Evolutionary conservation across 2,797 vertebrate genomes (phyloP).

Genomic region (Cyprinella venusta): DNA sequence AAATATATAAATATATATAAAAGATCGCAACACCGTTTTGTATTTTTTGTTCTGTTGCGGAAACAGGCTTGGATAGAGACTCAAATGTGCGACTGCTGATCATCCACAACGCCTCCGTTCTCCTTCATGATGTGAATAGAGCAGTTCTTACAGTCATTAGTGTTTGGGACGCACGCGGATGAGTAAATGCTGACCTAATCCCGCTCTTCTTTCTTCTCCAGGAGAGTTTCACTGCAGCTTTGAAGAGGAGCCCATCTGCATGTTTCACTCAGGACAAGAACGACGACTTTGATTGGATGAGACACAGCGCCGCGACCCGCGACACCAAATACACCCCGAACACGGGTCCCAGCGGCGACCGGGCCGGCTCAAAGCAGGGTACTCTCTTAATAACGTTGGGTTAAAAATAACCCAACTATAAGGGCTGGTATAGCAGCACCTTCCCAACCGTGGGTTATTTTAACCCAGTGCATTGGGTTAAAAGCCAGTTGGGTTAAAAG

Average conservation of each 20-base stretch:
- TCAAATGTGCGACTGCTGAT: background rate
- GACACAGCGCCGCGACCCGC: conserved; percentile 93
- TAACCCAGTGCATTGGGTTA: too few relatives aligned
- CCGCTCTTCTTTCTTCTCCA: conserved; percentile 60
- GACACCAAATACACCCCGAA: conserved; percentile 98
- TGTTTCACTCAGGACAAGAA: conserved; percentile 98
- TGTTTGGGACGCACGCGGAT: background rate
- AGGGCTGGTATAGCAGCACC: too few relatives aligned
- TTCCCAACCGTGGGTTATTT: too few relatives aligned
- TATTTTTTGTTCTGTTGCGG: too few relatives aligned
- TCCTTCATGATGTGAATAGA: too few relatives aligned
- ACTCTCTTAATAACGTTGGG: too few relatives aligned
- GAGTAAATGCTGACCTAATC: background rate
- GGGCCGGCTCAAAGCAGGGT: conserved; percentile 93
- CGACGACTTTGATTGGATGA: conserved; percentile 96
- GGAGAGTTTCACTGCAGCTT: conserved; percentile 98
- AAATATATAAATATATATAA: too few relatives aligned
- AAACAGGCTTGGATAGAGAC: too few relatives aligned
- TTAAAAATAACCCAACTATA: too few relatives aligned
- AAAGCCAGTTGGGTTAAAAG: too few relatives aligned
- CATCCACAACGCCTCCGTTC: background rate
- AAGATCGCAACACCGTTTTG: too few relatives aligned
- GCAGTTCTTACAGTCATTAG: too few relatives aligned
- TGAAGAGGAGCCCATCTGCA: conserved; percentile 95
- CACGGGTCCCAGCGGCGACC: conserved; percentile 92